Conservation (phyloP, 2,797 vertebrate genomes). For the Tamandua tetradactyla region DNA sequence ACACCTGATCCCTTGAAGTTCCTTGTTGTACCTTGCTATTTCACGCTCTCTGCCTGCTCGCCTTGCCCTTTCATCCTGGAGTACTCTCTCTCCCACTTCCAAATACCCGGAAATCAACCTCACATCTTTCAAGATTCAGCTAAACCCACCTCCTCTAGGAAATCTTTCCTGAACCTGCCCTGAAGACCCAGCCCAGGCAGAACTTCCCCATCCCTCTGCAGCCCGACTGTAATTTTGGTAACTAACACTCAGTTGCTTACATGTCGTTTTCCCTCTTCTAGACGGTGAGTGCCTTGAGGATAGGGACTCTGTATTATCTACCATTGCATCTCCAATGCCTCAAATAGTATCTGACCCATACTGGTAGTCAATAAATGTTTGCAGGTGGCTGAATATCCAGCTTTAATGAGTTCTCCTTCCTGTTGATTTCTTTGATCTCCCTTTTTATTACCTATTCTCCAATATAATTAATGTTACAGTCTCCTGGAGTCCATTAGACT, state of each 20-base stretch:
- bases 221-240: background rate
- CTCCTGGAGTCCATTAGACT: background rate
- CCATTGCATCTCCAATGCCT: background rate
- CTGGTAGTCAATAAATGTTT: background rate
- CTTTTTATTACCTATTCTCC: background rate
- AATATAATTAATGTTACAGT: background rate
- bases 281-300: background rate
- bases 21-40: no score
- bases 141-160: background rate
- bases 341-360: background rate
- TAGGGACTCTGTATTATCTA: no score
- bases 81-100: background rate
- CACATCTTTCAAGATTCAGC: background rate
- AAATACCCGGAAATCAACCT: background rate
- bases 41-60: background rate
- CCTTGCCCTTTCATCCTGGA: background rate
- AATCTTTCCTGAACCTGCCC: background rate
- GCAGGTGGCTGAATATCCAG: background rate
- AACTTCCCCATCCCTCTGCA: background rate
- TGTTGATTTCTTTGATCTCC: background rate
- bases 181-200: background rate
- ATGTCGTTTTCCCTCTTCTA: background rate
- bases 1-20: background rate
- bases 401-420: background rate
- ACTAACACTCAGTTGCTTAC: background rate